These are phyloP conservation scores for Tipula unca DNA, from an alignment of 2,888 invertebrate genomes.

Conservation along the genomic window DNA sequence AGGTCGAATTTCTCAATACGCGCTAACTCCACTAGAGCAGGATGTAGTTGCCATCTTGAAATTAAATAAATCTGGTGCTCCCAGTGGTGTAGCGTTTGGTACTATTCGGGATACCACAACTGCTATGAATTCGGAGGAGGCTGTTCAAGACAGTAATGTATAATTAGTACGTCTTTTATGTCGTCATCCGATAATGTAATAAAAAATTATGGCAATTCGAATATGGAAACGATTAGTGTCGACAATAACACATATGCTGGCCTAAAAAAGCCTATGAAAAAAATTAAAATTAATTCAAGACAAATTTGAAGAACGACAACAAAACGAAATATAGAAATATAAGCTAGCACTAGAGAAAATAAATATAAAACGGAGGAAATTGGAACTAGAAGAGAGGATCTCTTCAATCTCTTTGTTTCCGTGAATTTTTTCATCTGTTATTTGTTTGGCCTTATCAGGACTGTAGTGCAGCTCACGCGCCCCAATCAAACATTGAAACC, in stretches of 20 bases:
- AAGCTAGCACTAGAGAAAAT: background rate
- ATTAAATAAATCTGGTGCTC: background rate
- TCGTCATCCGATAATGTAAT: background rate
- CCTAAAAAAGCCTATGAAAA: background rate
- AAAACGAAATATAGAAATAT: background rate
- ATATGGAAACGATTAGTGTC: background rate
- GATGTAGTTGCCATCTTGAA: background rate
- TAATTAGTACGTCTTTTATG: background rate
- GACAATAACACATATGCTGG: background rate
- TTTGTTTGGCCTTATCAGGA: too few species aligned
- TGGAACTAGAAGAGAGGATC: background rate
- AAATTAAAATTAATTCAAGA: background rate
- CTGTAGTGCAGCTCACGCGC: background rate
- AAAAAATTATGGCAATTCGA: too few species aligned
- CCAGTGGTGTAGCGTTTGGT: background rate
- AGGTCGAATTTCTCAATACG: background rate
- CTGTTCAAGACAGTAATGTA: background rate
- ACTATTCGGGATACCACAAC: background rate
- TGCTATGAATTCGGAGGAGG: background rate
- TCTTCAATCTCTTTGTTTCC: background rate
- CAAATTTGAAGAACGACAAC: background rate
- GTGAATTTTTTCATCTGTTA: background rate
- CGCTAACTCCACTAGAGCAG: background rate
- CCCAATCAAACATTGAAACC: background rate
- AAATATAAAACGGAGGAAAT: background rate